These are phyloP conservation scores for Cylloceria caligata DNA, from an alignment of 2,888 invertebrate species.

Conservation along the genomic window DNA sequence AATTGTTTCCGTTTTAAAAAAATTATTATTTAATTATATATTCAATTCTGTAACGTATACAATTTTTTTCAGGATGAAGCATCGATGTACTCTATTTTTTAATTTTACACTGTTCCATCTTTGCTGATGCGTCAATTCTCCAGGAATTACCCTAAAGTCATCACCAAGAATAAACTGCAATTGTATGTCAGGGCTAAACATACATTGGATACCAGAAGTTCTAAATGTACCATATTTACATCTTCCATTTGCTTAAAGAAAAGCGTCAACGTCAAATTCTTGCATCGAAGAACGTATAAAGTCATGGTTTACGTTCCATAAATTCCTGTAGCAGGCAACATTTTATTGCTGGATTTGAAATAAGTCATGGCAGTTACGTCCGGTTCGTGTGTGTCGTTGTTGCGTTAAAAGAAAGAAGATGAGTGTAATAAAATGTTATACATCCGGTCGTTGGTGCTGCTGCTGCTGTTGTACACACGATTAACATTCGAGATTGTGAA, in stretches of 20 bases:
- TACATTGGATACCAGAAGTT: neutral
- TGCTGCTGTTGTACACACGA: neutral
- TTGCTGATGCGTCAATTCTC: neutral
- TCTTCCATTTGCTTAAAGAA: neutral
- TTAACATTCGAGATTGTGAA: neutral
- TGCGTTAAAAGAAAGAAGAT: neutral
- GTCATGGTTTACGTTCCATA: neutral
- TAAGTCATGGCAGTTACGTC: neutral
- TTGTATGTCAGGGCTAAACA: neutral
- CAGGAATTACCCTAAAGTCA: neutral
- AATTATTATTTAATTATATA: no score
- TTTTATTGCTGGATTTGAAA: no score
- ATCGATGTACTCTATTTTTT: no score
- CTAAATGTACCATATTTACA: neutral
- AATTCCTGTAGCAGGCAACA: neutral
- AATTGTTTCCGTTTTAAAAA: no score
- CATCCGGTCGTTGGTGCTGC: slow-evolving; percentile 13
- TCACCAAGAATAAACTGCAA: neutral
- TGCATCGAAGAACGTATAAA: neutral
- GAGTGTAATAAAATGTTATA: neutral
- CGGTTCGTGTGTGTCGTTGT: slow-evolving; percentile 14
- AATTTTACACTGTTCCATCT: neutral
- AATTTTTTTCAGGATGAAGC: no score
- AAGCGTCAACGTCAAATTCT: neutral
- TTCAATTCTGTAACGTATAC: no score